phyloP scores from a whole-genome alignment of 2,113 vertebrate species.

The Phrynosoma blainvillii region DNA sequence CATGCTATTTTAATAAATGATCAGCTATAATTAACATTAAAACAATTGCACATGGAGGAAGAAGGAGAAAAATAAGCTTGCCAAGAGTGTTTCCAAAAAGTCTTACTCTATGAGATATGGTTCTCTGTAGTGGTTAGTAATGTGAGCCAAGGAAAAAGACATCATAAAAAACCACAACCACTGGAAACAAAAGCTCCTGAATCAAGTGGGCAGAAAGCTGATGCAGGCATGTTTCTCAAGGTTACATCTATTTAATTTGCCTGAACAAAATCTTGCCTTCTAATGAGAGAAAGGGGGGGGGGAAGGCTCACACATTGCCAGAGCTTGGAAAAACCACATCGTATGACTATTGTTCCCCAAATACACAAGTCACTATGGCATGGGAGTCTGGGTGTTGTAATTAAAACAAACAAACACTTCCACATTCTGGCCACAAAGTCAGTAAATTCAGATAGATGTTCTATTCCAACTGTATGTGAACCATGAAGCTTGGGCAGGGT shows the following conservation, averaged over 20 bases:
- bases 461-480: not conserved
- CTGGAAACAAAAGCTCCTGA: slow-evolving; percentile 20
- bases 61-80: slow-evolving; percentile 55
- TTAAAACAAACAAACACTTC: too few species aligned
- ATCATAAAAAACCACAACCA: slow-evolving; percentile 36
- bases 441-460: not conserved
- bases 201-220: slow-evolving; percentile 41
- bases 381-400: too few species aligned
- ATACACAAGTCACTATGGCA: too few species aligned
- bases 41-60: slow-evolving; percentile 53
- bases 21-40: slow-evolving; percentile 62
- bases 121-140: slow-evolving; percentile 54
- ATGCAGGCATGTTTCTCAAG: slow-evolving; percentile 45
- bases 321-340: too few species aligned
- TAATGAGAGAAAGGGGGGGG: not conserved
- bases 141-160: slow-evolving; percentile 50
- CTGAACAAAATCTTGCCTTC: slow-evolving; percentile 24
- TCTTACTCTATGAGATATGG: not conserved
- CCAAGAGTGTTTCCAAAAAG: slow-evolving; percentile 49
- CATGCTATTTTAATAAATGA: slow-evolving; percentile 66
- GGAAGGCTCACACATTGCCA: not conserved
- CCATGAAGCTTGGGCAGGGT: too few species aligned
- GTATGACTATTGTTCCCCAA: too few species aligned
- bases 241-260: slow-evolving; percentile 30
- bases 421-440: too few species aligned